Evolutionary conservation across 2,797 vertebrate genomes (phyloP), one percentile per base, ranked within the genome.

Genomic region (Trachops cirrhosus): DNA sequence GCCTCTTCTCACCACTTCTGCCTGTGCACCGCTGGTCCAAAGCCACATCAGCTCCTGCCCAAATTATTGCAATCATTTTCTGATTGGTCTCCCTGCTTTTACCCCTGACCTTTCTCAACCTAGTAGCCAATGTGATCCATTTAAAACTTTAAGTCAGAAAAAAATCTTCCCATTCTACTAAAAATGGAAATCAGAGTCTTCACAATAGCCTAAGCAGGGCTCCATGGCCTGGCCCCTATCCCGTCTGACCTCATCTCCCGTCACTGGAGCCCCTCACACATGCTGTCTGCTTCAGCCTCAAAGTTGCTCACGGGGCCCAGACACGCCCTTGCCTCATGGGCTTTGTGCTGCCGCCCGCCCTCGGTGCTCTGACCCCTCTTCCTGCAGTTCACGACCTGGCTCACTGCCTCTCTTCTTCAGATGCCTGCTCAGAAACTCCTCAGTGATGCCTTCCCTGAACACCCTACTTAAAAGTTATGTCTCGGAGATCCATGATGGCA

Each of bases 131-230:
- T 50, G 59, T 41, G 52, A 82, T 19, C n/a, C 89, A 39, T n/a
- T 83, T 78, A 86, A 93, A 57, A 64, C n/a, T 77, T 44, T n/a
- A 89, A 75, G 48, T 91, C 41, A 94, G 52, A 86, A n/a, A 34
- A 70, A 80, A 92, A 86, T 70, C 50, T 80, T 57, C 68, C 18
- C 19, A 29, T 86, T 87, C 37, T 34, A 46, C 32, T 44, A 46
- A 64, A 48, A 96, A 83, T 68, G 73, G 90, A 90, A 96, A 54
- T 41, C 52, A 22, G 84, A 82, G 24, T 52, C 39, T 12, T 83
- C 52, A 14, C 12, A 71, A 34, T 19, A 14, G 32, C 37, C 37
- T 10, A 24, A 4, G 3, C 80, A 21, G 19, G 34, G 26, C 85
- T 79, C 37, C 7, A 4, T 0, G 29, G 52, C 54, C 24, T 21